phyloP scores from a whole-genome alignment of 92 coral and sea anemone genomes.

The Zoanthus sansibaricus region DNA sequence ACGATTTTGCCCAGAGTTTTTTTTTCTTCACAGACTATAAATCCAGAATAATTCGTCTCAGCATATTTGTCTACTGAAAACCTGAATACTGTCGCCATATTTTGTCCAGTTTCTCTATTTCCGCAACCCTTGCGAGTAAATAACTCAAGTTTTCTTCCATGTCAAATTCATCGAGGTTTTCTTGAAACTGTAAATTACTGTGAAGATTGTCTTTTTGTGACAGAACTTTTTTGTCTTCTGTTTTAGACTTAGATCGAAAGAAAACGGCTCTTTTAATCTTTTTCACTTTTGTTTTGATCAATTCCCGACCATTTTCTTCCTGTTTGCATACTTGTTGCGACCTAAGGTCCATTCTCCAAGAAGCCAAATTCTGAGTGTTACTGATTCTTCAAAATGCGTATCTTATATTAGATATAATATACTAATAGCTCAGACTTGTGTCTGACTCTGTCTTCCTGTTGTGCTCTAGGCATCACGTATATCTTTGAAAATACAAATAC shows the following conservation, averaged over 20 bases:
- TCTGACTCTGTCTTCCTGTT: too few relatives aligned
- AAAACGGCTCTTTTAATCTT: neutral
- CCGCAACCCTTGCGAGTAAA: neutral
- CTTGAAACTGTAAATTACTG: neutral
- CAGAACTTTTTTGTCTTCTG: neutral
- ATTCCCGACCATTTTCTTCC: neutral
- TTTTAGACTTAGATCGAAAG: neutral
- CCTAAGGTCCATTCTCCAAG: neutral
- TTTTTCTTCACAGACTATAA: neutral
- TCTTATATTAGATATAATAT: too few relatives aligned
- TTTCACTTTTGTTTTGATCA: neutral
- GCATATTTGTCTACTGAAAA: neutral
- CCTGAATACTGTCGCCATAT: neutral
- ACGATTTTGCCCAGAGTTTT: neutral
- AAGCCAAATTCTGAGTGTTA: neutral
- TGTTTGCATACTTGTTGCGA: neutral
- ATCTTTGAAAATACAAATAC: too few relatives aligned
- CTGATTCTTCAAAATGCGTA: neutral
- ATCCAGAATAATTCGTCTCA: neutral
- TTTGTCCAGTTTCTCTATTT: neutral
- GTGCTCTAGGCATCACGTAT: too few relatives aligned
- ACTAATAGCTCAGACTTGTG: too few relatives aligned
- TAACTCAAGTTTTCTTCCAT: neutral
- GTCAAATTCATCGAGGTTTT: neutral
- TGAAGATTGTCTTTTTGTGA: neutral